Conservation (phyloP, 2,888 invertebrate species). For the Lochmaea capreae region DNA sequence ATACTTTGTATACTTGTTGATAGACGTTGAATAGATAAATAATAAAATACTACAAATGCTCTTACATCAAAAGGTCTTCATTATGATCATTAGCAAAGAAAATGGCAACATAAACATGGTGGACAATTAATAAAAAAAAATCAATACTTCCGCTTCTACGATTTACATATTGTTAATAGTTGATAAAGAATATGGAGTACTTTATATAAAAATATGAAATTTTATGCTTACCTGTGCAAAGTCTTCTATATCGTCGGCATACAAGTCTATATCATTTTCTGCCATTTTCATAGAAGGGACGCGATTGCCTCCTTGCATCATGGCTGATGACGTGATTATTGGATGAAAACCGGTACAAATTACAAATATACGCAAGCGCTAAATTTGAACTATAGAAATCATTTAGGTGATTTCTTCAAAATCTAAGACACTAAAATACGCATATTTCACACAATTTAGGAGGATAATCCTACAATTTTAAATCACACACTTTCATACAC, state of each 20-base stretch:
- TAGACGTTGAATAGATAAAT: neutral
- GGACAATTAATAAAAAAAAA: constrained; percentile 16
- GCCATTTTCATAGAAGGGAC: constrained; percentile 75
- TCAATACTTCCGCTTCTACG: constrained; percentile 10
- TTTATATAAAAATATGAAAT: constrained; percentile 18
- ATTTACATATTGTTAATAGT: neutral
- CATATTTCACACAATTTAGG: neutral
- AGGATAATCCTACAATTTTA: neutral
- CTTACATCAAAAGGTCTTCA: too few species aligned
- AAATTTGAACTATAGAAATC: constrained; percentile 13
- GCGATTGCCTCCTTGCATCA: constrained; percentile 35
- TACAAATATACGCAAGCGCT: constrained; percentile 21
- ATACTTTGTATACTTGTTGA: neutral
- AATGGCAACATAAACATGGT: constrained; percentile 26
- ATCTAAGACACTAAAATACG: neutral
- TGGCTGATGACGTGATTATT: constrained; percentile 25
- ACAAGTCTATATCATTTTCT: constrained; percentile 97
- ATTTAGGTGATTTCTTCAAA: neutral
- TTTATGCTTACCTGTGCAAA: constrained; percentile 77
- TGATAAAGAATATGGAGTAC: neutral
- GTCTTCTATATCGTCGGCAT: constrained; percentile 96
- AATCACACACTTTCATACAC: neutral
- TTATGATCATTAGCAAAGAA: neutral
- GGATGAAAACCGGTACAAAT: constrained; percentile 8
- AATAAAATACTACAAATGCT: neutral